Evolutionary conservation across 2,888 invertebrate species (phyloP).

Genomic region (Agonopterix arenella): DNA sequence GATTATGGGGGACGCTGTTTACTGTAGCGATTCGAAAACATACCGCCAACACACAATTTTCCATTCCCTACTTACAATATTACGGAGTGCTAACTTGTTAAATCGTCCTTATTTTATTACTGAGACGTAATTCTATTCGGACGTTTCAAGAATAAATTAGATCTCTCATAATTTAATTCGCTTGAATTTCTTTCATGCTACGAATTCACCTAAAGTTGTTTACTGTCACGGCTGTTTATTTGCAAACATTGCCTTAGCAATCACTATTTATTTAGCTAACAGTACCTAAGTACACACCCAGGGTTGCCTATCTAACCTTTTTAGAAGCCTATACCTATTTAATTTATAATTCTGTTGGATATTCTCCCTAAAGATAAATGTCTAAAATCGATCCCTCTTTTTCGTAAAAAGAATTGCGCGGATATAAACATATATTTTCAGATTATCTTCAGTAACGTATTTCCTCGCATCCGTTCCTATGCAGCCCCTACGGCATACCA

Average conservation of each 20-base stretch:
- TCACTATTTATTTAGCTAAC: slow-evolving; percentile 7
- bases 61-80: slow-evolving; percentile 38
- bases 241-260: slow-evolving; percentile 13
- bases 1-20: slow-evolving; percentile 64
- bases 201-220: slow-evolving; percentile 40
- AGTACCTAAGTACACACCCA: neutral
- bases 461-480: no score
- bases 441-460: no score
- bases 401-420: no score
- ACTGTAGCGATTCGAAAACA: slow-evolving; percentile 52
- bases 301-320: neutral
- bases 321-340: neutral
- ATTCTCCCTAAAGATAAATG: neutral
- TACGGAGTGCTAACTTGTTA: slow-evolving; percentile 38
- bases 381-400: neutral
- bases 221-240: slow-evolving; percentile 37
- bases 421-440: no score
- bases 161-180: slow-evolving; percentile 38
- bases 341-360: neutral
- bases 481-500: no score
- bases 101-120: slow-evolving; percentile 42
- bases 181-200: slow-evolving; percentile 37
- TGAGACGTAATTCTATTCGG: slow-evolving; percentile 37
- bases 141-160: slow-evolving; percentile 44
- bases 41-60: slow-evolving; percentile 37